Evolutionary conservation across 1,140 invertebrate species (phyloP).

Genomic region (Copidosoma floridanum): DNA sequence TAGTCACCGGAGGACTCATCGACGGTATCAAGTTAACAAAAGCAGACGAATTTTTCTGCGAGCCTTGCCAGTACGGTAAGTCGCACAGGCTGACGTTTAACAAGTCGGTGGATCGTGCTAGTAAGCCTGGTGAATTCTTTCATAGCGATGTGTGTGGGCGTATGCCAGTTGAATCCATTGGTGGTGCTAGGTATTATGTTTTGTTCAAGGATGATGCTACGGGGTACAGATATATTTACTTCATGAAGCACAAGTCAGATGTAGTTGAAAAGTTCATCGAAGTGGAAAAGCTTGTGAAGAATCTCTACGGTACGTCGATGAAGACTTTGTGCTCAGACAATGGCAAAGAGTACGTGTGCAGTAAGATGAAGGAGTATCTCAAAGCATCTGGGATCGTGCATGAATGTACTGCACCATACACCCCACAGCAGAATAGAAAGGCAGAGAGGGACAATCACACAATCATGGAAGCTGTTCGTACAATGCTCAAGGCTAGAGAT

Average conservation of each 20-base stretch:
- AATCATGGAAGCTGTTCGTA: conserved; percentile 45
- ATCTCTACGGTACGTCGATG: conserved; percentile 27
- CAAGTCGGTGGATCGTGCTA: not conserved
- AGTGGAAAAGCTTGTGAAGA: conserved; percentile 18
- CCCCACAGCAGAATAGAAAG: conserved; percentile 48
- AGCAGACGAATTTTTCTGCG: conserved; percentile 10
- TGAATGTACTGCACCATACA: conserved; percentile 42
- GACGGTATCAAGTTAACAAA: not conserved
- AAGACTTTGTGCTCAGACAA: conserved; percentile 26
- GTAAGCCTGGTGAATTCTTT: conserved; percentile 18
- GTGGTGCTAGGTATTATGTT: conserved; percentile 38
- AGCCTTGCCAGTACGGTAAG: conserved; percentile 16
- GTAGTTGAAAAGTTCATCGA: conserved; percentile 28
- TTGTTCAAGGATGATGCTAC: conserved; percentile 39
- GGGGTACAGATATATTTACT: conserved; percentile 14
- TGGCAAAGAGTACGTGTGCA: conserved; percentile 26
- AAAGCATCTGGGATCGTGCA: conserved; percentile 18
- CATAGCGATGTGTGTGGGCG: conserved; percentile 42
- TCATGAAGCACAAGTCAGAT: conserved; percentile 27
- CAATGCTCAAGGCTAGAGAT: conserved; percentile 43
- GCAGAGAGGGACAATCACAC: conserved; percentile 50
- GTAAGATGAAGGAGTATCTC: conserved; percentile 19
- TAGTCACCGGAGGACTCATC: not conserved
- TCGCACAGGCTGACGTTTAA: conserved; percentile 12
- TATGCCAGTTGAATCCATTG: conserved; percentile 32